Percentiles rank a stretch among this genome's conserved stretches.
Conservation (phyloP, 2,113 vertebrate genomes). For the Calyptommatus sinebrachiatus region DNA sequence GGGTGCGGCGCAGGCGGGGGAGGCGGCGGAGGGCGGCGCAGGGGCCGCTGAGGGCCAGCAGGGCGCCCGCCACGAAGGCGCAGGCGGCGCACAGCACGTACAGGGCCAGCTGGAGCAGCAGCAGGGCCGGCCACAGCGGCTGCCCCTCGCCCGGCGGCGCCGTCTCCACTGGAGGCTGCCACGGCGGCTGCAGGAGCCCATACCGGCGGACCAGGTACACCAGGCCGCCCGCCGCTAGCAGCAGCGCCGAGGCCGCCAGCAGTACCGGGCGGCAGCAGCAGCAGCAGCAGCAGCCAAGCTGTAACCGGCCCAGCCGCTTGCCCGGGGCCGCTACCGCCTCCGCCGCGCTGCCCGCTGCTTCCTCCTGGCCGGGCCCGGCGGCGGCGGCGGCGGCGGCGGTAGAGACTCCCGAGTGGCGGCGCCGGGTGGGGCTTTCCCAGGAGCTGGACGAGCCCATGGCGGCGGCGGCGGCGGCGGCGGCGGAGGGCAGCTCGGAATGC, state of each 20-base stretch:
- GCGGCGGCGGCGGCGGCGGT: background rate
- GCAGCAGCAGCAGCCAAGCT: slow-evolving; percentile 32
- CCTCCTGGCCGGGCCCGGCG: slow-evolving; percentile 31
- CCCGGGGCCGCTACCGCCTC: slow-evolving; percentile 16
- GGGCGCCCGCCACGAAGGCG: slow-evolving; percentile 60
- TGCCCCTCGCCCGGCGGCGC: slow-evolving; percentile 25
- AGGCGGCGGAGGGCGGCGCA: slow-evolving; percentile 39
- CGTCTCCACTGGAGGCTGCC: background rate
- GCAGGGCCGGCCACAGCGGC: slow-evolving; percentile 36
- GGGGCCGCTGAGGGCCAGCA: slow-evolving; percentile 49
- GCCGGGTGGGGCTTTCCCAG: slow-evolving; percentile 8
- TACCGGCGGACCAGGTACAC: slow-evolving; percentile 37
- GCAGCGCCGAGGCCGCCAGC: slow-evolving; percentile 44
- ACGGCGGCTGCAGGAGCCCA: slow-evolving; percentile 1
- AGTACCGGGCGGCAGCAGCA: slow-evolving; percentile 48
- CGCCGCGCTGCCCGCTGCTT: slow-evolving; percentile 32
- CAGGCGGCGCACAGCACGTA: slow-evolving; percentile 61
- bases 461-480: slow-evolving; percentile 52
- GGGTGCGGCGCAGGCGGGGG: slow-evolving; percentile 2
- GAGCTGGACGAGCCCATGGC: background rate
- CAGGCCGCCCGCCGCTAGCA: slow-evolving; percentile 42
- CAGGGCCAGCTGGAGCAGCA: slow-evolving; percentile 57
- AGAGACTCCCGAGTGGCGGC: slow-evolving; percentile 14
- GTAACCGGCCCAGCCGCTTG: background rate
- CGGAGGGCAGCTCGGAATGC: slow-evolving; percentile 39